These are phyloP conservation scores for Falco biarmicus DNA, from an alignment of 2,797 vertebrate genomes.

Conservation along the genomic window DNA sequence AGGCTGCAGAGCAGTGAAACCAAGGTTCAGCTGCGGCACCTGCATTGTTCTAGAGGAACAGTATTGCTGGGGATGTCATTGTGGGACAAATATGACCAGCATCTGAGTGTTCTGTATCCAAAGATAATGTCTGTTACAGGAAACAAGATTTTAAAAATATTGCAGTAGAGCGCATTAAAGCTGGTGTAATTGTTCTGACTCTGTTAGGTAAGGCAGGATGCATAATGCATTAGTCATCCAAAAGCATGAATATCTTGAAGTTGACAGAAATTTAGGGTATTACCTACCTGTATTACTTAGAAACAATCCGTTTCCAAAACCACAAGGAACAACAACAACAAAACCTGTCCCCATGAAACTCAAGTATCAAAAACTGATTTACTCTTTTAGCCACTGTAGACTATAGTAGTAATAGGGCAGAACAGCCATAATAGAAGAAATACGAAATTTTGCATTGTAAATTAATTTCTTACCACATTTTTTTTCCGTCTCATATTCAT, in stretches of 20 bases:
- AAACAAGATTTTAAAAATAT: not conserved
- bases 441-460: not conserved
- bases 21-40: not conserved
- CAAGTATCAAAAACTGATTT: not conserved
- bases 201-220: not conserved
- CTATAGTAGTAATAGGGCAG: not conserved
- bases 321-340: not conserved
- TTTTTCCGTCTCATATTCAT: not conserved
- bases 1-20: not conserved
- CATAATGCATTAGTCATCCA: not conserved
- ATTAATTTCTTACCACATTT: not conserved
- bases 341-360: not conserved
- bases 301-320: not conserved
- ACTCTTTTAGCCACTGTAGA: not conserved
- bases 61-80: not conserved
- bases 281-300: not conserved
- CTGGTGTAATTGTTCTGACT: not conserved
- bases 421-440: not conserved
- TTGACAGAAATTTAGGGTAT: not conserved
- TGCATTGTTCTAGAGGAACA: not conserved
- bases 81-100: not conserved
- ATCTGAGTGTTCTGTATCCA: not conserved
- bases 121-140: not conserved
- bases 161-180: not conserved
- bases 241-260: not conserved